Percentiles rank a stretch among this genome's conserved stretches.
These are phyloP conservation scores for Metacarcinus magister DNA, from an alignment of 2,888 invertebrate genomes.

Conservation along the genomic window DNA sequence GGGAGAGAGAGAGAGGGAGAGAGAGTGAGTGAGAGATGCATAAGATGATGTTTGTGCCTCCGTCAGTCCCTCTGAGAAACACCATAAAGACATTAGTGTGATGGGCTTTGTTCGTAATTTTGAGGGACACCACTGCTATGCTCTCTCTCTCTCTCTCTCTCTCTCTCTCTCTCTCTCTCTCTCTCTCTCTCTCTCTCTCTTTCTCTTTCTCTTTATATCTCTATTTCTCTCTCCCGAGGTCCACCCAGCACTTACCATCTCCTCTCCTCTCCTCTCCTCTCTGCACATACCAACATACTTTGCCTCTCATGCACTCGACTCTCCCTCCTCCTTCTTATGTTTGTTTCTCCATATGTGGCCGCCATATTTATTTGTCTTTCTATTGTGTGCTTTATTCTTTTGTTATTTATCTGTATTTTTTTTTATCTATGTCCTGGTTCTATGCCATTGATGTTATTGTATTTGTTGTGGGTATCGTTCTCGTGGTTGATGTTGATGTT, in stretches of 20 bases:
- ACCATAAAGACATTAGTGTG: slow-evolving; percentile 1
- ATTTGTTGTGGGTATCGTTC: not conserved
- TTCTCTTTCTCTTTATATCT: not conserved
- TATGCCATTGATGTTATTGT: not conserved
- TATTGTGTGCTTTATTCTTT: not conserved
- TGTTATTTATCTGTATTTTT: not conserved
- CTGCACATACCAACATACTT: not conserved
- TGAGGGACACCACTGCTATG: not conserved
- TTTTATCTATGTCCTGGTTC: not conserved
- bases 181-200: slow-evolving; percentile 40
- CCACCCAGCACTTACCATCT: not conserved
- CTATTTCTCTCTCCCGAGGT: not conserved
- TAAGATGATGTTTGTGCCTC: not conserved
- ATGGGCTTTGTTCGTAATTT: not conserved
- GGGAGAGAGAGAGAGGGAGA: slow-evolving; percentile 17
- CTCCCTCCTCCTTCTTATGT: not conserved
- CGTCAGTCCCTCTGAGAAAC: not conserved
- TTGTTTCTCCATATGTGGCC: not conserved
- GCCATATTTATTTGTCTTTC: not conserved
- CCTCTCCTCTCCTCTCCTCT: not conserved
- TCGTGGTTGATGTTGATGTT: not conserved
- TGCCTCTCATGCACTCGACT: not conserved
- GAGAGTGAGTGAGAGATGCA: slow-evolving; percentile 3
- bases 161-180: slow-evolving; percentile 43
- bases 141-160: not conserved